Base-by-base conservation (phyloP, 2,888 invertebrate genomes). In the Heliconius erato region DNA sequence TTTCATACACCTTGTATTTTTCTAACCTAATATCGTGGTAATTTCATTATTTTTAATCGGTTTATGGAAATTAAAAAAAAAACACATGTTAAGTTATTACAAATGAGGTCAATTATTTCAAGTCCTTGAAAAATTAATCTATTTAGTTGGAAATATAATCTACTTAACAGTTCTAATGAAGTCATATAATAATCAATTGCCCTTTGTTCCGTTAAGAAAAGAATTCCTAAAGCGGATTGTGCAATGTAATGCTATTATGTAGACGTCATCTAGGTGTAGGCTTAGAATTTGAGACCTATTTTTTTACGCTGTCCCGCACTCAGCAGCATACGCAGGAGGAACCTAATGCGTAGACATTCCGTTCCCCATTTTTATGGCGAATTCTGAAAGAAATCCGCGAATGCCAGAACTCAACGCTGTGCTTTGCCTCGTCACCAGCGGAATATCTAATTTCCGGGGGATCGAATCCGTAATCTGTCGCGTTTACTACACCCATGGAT, bases 171-270 rank as follows among this genome's bases (percentile, higher is more conserved):
- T 77, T 83, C 77, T 83, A 72, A 78, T 80, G 76, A 59, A 68
- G 68, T 59, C 54, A 65, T 81, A 80, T 77, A 82, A 79, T 63
- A 82, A 79, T 63, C 76, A 77, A 69, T 82, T 77, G 77, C 35
- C 68, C 67, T 67, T 71, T 71, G 65, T 35, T 49, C n/a, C 11
- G 67, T 14, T 72, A 77, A 74, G 68, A n/a, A 74, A 80, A 67
- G 72, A 49, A 83, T 80, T 78, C 74, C 77, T 72, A 68, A 83
- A 83, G 80, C 82, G 82, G 80, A 80, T 83, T 78, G 5, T 23
- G 14, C 44, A 78, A 67, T 78, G 40, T 76, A 63, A 76, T 76
- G 35, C 76, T 76, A 76, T 76, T 76, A 76, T n/a, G 16, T 63
- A 40, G n/a, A 40, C 59, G 16, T 40, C 26, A 63, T n/a, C 14